These are phyloP conservation scores for Mastacembelus armatus DNA, from an alignment of 2,797 vertebrate genomes.

Conservation along the genomic window DNA sequence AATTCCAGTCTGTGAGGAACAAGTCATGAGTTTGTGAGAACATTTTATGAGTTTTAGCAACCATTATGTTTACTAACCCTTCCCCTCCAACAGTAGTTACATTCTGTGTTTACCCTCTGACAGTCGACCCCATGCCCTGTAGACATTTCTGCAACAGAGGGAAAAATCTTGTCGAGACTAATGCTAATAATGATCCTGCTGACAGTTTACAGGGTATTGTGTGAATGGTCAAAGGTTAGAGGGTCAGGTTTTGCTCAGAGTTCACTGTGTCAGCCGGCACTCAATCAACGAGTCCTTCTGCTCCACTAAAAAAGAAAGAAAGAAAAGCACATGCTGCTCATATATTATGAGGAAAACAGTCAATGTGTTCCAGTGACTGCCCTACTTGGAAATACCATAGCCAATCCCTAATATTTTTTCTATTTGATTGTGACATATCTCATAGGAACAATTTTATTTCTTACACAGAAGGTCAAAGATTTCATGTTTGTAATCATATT, in stretches of 20 bases:
- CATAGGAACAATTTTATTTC: background rate
- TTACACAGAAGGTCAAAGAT: background rate
- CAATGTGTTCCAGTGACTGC: background rate
- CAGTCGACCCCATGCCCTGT: constrained; percentile 53
- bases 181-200: background rate
- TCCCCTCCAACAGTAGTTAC: constrained; percentile 48
- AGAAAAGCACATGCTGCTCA: background rate
- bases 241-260: constrained; percentile 69
- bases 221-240: constrained; percentile 53
- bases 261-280: constrained; percentile 60
- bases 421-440: no score
- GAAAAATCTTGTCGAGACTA: constrained; percentile 19
- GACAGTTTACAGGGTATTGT: constrained; percentile 30
- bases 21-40: constrained; percentile 23
- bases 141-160: constrained; percentile 7
- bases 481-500: background rate
- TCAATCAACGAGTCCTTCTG: background rate
- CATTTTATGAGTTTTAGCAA: constrained; percentile 31
- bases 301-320: background rate
- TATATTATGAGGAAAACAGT: background rate
- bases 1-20: constrained; percentile 4
- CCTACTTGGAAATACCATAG: background rate
- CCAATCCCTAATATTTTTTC: background rate
- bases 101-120: constrained; percentile 47
- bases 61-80: constrained; percentile 44